A percentile compares a stretch with the other conserved stretches of the same genome.
These are phyloP conservation scores for Melitaea athalia DNA, from an alignment of 2,888 invertebrate species.

Conservation along the genomic window DNA sequence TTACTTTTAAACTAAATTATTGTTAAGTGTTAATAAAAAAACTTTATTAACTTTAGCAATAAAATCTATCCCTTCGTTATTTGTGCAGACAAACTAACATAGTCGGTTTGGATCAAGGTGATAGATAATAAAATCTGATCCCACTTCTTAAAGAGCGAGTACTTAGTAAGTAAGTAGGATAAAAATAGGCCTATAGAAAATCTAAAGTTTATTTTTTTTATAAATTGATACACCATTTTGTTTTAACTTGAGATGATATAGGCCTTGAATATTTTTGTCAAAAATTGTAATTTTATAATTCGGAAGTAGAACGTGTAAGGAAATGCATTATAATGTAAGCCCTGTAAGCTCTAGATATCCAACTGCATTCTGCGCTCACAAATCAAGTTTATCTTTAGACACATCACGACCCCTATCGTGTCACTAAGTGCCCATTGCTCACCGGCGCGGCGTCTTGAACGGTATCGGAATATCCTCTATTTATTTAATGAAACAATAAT, in stretches of 20 bases:
- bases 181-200: too few species aligned
- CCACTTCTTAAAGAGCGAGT: too few species aligned
- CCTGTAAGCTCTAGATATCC: slow-evolving; percentile 7
- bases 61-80: too few species aligned
- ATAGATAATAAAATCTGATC: too few species aligned
- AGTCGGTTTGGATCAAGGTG: too few species aligned
- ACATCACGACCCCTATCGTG: slow-evolving; percentile 19
- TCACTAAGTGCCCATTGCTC: slow-evolving; percentile 11
- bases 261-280: neutral
- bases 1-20: too few species aligned
- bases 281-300: neutral
- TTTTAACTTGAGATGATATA: neutral
- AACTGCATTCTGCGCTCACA: slow-evolving; percentile 11
- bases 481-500: neutral
- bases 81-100: too few species aligned
- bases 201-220: too few species aligned
- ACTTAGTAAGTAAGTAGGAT: too few species aligned
- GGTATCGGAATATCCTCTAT: slow-evolving; percentile 2
- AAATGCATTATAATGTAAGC: slow-evolving; percentile 5
- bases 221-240: too few species aligned
- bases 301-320: neutral
- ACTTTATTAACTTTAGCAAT: too few species aligned
- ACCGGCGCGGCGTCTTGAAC: slow-evolving; percentile 9
- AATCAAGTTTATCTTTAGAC: slow-evolving; percentile 23
- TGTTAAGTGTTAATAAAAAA: too few species aligned